These are phyloP conservation scores for Typhlichthys subterraneus DNA, from an alignment of 2,797 vertebrate genomes.

Conservation along the genomic window DNA sequence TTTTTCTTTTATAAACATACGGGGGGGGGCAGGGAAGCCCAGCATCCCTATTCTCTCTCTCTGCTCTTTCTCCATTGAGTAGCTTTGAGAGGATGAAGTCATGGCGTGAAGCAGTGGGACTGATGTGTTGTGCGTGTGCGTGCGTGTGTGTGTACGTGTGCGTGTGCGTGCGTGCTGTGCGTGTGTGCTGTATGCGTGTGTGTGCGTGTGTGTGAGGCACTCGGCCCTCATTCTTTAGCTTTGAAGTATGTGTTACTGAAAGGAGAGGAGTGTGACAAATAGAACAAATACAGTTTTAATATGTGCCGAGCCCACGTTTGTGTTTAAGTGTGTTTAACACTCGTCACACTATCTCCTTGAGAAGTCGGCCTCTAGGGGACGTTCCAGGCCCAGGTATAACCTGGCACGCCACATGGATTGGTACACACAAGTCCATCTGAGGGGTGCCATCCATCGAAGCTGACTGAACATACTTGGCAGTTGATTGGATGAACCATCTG, in stretches of 20 bases:
- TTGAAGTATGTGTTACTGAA: slow-evolving; percentile 41
- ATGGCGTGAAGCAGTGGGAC: slow-evolving; percentile 52
- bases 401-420: too few relatives aligned
- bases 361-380: too few relatives aligned
- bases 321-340: too few relatives aligned
- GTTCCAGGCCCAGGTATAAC: too few relatives aligned
- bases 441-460: too few relatives aligned
- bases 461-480: too few relatives aligned
- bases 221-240: slow-evolving; percentile 52
- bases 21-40: slow-evolving; percentile 50
- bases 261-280: slow-evolving; percentile 21
- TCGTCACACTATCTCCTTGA: too few relatives aligned
- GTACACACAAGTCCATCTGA: too few relatives aligned
- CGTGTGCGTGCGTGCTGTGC: too few relatives aligned
- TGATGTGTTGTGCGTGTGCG: slow-evolving; percentile 59
- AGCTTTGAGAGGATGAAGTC: slow-evolving; percentile 66
- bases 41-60: slow-evolving; percentile 9
- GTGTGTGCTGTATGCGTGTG: slow-evolving; percentile 5
- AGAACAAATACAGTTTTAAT: slow-evolving; percentile 7
- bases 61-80: background rate
- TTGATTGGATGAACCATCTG: too few relatives aligned
- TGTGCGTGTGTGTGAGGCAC: slow-evolving; percentile 64
- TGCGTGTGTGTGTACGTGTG: slow-evolving; percentile 25
- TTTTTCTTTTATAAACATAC: too few relatives aligned
- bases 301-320: too few relatives aligned